Conservation (phyloP, 2,888 invertebrate genomes). For the Callyntrura sp. region DNA sequence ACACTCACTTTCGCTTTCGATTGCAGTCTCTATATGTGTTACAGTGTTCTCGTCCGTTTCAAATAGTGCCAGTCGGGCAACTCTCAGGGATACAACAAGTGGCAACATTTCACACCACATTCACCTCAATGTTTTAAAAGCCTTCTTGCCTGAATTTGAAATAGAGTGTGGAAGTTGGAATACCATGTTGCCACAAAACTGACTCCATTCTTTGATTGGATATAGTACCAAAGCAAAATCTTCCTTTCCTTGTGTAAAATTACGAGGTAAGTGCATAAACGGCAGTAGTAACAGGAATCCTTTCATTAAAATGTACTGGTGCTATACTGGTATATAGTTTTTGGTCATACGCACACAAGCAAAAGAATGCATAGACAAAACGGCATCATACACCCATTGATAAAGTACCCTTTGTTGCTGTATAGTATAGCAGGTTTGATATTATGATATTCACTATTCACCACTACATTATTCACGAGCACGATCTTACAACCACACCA, state of each 20-base stretch:
- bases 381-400: neutral
- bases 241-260: slow-evolving; percentile 22
- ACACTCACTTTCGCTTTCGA: slow-evolving; percentile 51
- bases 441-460: neutral
- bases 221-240: slow-evolving; percentile 48
- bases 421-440: neutral
- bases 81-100: slow-evolving; percentile 60
- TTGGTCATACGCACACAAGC: neutral
- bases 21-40: slow-evolving; percentile 3
- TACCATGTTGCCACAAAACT: slow-evolving; percentile 75
- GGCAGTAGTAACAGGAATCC: neutral
- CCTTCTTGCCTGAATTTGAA: slow-evolving; percentile 64
- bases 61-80: slow-evolving; percentile 39
- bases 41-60: slow-evolving; percentile 35
- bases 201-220: slow-evolving; percentile 72
- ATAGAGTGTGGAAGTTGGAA: slow-evolving; percentile 72
- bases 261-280: neutral
- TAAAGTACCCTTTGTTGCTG: too few species aligned
- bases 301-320: neutral
- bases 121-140: slow-evolving; percentile 51
- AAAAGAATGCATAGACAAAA: neutral
- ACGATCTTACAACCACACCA: too few species aligned
- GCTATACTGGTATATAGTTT: slow-evolving; percentile 13
- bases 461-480: too few species aligned
- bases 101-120: slow-evolving; percentile 43